phyloP scores from a whole-genome alignment of 2,113 vertebrate species.

The Lamprotornis superbus region DNA sequence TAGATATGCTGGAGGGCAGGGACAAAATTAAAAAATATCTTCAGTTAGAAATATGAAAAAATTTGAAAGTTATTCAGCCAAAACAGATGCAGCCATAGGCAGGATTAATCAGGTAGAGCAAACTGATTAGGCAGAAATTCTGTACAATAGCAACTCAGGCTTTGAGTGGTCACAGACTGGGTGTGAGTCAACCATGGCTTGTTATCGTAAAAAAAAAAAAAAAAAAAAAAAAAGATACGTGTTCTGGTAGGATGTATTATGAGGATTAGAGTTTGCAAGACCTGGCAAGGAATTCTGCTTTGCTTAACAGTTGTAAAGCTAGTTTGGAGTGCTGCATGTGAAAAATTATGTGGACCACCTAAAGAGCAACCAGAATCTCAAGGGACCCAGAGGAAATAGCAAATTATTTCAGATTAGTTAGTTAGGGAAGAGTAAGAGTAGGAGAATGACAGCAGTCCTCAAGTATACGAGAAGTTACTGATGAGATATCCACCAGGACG shows the following conservation, averaged over 20 bases:
- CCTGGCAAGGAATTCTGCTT: slow-evolving; percentile 19
- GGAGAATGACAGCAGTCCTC: background rate
- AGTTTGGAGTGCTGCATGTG: background rate
- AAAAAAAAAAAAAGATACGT: background rate
- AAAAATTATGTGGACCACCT: background rate
- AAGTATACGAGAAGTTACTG: background rate
- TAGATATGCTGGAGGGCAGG: background rate
- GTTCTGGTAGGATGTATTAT: background rate
- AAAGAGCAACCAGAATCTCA: background rate
- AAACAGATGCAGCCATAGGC: background rate
- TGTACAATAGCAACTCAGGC: background rate
- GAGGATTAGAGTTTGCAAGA: slow-evolving; percentile 7
- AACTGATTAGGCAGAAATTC: slow-evolving; percentile 14
- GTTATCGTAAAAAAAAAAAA: background rate
- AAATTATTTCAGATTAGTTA: background rate
- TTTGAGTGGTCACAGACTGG: background rate
- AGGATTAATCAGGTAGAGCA: background rate
- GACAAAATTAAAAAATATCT: background rate
- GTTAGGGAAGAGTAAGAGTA: background rate
- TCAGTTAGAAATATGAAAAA: background rate
- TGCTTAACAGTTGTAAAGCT: background rate
- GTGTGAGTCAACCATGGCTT: background rate
- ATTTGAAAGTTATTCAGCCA: background rate
- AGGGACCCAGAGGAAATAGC: background rate
- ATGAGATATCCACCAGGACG: background rate